These are phyloP conservation scores for Scaptomyza parva DNA, from an alignment of 2,888 invertebrate genomes.

Conservation along the genomic window DNA sequence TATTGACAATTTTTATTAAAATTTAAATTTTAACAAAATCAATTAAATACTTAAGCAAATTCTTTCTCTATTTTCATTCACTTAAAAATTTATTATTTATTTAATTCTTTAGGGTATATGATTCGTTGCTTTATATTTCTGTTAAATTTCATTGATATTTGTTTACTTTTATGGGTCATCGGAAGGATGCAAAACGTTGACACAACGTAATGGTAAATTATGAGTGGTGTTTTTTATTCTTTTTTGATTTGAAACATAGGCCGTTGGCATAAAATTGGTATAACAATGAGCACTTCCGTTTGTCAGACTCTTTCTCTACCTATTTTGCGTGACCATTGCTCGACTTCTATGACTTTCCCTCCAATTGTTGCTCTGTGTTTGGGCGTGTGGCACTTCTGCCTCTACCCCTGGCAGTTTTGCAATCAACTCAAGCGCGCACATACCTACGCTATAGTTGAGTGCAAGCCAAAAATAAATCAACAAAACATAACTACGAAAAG, in stretches of 20 bases:
- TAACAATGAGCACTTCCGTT: conserved; percentile 74
- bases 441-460: conserved; percentile 52
- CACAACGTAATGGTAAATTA: conserved; percentile 75
- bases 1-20: too few species aligned
- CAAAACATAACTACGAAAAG: conserved; percentile 3
- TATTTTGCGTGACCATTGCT: not conserved
- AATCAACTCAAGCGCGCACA: conserved; percentile 65
- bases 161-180: conserved; percentile 43
- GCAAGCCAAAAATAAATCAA: not conserved
- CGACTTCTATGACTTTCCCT: too few species aligned
- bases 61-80: too few species aligned
- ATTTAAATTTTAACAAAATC: too few species aligned
- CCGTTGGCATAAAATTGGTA: conserved; percentile 73
- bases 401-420: conserved; percentile 57
- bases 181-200: conserved; percentile 75
- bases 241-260: conserved; percentile 43
- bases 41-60: too few species aligned
- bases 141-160: conserved; percentile 12
- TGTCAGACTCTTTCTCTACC: conserved; percentile 34
- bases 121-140: not conserved
- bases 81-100: too few species aligned
- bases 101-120: conserved; percentile 24
- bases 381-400: conserved; percentile 25
- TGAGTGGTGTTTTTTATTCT: conserved; percentile 52
- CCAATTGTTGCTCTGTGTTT: not conserved